Evolutionary conservation across 2,888 invertebrate species (phyloP).

Genomic region (Zonitis immaculata): DNA sequence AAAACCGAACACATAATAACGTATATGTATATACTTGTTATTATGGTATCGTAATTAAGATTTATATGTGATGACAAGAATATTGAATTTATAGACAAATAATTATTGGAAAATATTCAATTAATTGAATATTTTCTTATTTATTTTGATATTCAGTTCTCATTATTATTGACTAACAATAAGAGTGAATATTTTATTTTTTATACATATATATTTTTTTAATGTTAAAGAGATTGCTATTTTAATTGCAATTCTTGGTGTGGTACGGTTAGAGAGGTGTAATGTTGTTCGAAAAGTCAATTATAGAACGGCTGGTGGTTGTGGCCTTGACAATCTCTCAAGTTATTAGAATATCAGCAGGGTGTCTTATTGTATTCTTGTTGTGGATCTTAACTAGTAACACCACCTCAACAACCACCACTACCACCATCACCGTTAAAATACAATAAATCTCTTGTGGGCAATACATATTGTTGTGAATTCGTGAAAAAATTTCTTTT

Average conservation of each 20-base stretch:
- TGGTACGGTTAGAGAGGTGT: conserved; percentile 24
- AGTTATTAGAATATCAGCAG: conserved; percentile 38
- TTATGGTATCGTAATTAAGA: conserved; percentile 31
- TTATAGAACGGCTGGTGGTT: conserved; percentile 31
- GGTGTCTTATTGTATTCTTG: conserved; percentile 30
- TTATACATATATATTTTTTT: neutral
- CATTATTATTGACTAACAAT: too few species aligned
- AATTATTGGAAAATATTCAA: too few species aligned
- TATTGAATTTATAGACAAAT: conserved; percentile 11
- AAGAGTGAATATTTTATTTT: neutral
- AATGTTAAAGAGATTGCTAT: conserved; percentile 11
- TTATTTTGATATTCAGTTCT: too few species aligned
- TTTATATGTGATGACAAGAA: conserved; percentile 24
- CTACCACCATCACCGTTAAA: conserved; percentile 15
- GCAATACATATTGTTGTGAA: too few species aligned
- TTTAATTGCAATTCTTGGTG: conserved; percentile 27
- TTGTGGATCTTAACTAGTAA: too few species aligned
- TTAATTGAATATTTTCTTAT: too few species aligned
- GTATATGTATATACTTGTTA: too few species aligned
- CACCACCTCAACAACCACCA: too few species aligned
- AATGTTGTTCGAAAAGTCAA: conserved; percentile 34
- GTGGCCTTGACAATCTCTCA: conserved; percentile 29
- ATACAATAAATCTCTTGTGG: too few species aligned
- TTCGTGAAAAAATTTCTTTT: too few species aligned
- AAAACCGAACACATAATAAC: conserved; percentile 15